Base-by-base conservation (phyloP, 1,140 invertebrate genomes). In the Ceratoteleas bidentatus region DNA sequence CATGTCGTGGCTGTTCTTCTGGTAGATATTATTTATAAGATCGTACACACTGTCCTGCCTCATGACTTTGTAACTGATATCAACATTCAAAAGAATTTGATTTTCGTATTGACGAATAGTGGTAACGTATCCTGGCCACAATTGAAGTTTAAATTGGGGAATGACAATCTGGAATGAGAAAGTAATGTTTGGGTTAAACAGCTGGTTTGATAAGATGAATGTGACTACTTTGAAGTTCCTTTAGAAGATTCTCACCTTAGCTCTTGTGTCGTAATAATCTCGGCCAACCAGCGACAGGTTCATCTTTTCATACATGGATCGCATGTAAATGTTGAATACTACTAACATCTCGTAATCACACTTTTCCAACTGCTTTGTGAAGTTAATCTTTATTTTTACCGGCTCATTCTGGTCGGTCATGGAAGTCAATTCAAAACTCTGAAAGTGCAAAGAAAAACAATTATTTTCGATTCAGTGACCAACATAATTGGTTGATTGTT, bases 81-180 rank as follows among this genome's bases (percentile, higher is more conserved):
- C 96, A 3, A 93, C 91, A 56, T 94, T 95, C 91, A 97, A 91
- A 0, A 97, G 84, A 2, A 97, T 92, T 9, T 92, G 85, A 0
- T 90, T 84, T 87, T 97, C 96, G 84, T 96, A 94, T 80, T 96
- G 95, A 9, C 95, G 92, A 34, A 97, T 97, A 0, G 95, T 94
- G 0, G 96, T 96, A 11, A 94, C 87, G 89, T 96, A 95, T 0
- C 96, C 96, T 0, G 96, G 96, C 96, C 95, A 96, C 0, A 95
- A 38, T 83, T 94, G 92, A 13, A 97, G 86, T 81, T 93, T 92
- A 40, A 87, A 89, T 83, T 93, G 75, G 80, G 85, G 47, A 6
- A 93, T 68, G 52, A 84, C 70, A 13, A 91, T 83, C 86, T 91
- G 53, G 58, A 50, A 38, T 62, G 3, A 7, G 34, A 34, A 49